phyloP scores from a whole-genome alignment of 1,140 invertebrate species.

The Babylonia areolata region DNA sequence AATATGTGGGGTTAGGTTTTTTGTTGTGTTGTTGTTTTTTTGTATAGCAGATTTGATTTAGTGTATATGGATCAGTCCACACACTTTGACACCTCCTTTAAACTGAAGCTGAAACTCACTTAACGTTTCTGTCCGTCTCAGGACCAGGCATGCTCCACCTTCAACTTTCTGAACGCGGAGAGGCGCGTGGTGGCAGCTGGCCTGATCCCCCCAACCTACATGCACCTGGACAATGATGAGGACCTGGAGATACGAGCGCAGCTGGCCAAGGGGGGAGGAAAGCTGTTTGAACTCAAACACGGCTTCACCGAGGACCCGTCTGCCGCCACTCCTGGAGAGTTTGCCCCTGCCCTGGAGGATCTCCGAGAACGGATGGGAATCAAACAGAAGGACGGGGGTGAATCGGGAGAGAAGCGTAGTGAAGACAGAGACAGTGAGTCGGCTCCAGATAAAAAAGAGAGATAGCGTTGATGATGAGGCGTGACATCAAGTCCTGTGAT shows the following conservation, averaged over 20 bases:
- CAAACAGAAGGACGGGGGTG: not conserved
- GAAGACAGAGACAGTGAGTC: conserved; percentile 4
- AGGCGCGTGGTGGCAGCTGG: conserved; percentile 85
- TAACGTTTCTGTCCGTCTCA: conserved; percentile 40
- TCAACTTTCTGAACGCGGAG: conserved; percentile 89
- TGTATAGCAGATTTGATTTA: too few relatives aligned
- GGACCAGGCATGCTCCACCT: conserved; percentile 86
- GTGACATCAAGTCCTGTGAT: too few relatives aligned
- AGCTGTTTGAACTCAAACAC: conserved; percentile 4
- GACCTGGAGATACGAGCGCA: conserved; percentile 22
- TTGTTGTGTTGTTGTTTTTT: too few relatives aligned
- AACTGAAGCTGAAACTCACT: too few relatives aligned
- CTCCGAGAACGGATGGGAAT: conserved; percentile 13
- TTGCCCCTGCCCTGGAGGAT: not conserved
- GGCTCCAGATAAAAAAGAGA: not conserved
- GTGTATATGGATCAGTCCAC: too few relatives aligned
- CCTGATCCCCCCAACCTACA: conserved; percentile 82
- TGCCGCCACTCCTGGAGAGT: conserved; percentile 19
- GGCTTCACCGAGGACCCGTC: not conserved
- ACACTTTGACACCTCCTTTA: too few relatives aligned
- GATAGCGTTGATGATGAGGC: not conserved
- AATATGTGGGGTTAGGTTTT: too few relatives aligned
- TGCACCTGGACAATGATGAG: conserved; percentile 35
- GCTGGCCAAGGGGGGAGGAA: conserved; percentile 3
- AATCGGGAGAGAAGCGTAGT: not conserved